Base-by-base conservation (phyloP, 2,888 invertebrate genomes). In the Byasa hedistus region DNA sequence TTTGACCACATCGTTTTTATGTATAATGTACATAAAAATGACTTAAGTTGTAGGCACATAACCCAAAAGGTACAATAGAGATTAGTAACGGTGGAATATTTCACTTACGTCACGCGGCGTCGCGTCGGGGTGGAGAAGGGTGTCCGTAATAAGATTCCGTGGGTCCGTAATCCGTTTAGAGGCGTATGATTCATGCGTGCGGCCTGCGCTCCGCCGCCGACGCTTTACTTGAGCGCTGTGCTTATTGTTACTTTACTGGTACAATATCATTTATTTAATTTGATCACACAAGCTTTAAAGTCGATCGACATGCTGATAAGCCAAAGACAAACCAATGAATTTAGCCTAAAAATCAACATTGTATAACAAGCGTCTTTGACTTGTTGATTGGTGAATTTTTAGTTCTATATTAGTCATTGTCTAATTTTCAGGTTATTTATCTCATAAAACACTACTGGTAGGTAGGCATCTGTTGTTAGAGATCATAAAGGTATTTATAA, bases 171-270 rank as follows among this genome's bases (percentile, higher is more conserved):
- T 89, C 83, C 72, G 75, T 79, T 91, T 91, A 91, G 72, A 60
- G 70, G 78, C 69, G 77, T 86, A 90, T 91, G 91, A 91, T 91
- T 90, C 89, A 91, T 91, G 86, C 75, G 80, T 73, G 76, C 69
- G 69, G 69, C 64, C 68, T 51, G 57, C 65, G 65, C 68, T 44
- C 57, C 65, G 44, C 23, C 55, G 64, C 61, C 32, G 32, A 7
- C 32, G 32, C 8, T 65, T 70, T 48, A 62, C 66, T 54, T 27
- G 59, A 52, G 65, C 54, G 66, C 60, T 66, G 68, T 69, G 71
- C 65, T 71, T 70, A 64, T 60, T 71, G 72, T 69, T 68, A 62
- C 54, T 36, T 51, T 22, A 64, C 27, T 36, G 12, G 27, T 32
- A 32, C n/a, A 7, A 32, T 32, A 7, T 32, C 7, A 5, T 48